Evolutionary conservation across 2,113 vertebrate genomes (phyloP).

Genomic region (Nesogale talazaci): DNA sequence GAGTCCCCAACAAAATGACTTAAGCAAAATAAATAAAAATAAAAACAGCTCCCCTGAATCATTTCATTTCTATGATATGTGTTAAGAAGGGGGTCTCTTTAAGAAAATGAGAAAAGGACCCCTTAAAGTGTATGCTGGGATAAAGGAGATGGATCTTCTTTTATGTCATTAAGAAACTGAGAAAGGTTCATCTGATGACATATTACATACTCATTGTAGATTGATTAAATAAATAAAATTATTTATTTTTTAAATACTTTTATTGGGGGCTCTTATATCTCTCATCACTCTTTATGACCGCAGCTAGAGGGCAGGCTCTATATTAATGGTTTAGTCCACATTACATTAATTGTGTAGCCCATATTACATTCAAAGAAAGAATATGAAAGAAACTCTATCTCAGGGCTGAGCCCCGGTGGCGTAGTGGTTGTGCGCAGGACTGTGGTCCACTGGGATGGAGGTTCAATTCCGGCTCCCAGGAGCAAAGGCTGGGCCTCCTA

Average conservation of each 20-base stretch:
- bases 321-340: background rate
- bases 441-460: no score
- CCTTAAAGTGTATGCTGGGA: rapidly evolving
- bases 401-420: no score
- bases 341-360: background rate
- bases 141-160: rapidly evolving
- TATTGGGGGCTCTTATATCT: no score
- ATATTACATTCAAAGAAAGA: background rate
- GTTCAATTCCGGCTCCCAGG: no score
- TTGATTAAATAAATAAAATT: no score
- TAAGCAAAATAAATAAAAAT: no score
- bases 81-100: background rate
- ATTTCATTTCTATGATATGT: rapidly evolving
- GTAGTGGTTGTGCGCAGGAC: no score
- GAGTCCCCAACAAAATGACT: no score
- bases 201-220: rapidly evolving
- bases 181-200: background rate
- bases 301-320: rapidly evolving
- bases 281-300: rapidly evolving
- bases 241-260: no score
- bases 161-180: rapidly evolving
- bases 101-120: no score
- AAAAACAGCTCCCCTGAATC: rapidly evolving
- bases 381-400: background rate
- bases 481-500: no score